phyloP scores from a whole-genome alignment of 1,140 invertebrate genomes.

The Drosophila gunungcola region DNA sequence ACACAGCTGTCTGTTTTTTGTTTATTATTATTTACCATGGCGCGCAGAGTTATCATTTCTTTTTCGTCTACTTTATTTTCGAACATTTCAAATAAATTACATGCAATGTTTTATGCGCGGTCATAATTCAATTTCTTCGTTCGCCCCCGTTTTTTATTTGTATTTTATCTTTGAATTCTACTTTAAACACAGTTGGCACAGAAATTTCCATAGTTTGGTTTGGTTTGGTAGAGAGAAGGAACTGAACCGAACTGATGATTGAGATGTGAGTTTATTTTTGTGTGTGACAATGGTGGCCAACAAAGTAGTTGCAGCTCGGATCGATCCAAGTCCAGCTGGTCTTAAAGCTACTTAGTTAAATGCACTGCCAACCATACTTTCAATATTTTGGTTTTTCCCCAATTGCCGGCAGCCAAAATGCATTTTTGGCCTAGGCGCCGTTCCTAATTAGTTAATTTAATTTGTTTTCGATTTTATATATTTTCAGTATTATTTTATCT shows the following conservation, averaged over 20 bases:
- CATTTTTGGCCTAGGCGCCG: slow-evolving; percentile 53
- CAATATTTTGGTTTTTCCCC: slow-evolving; percentile 8
- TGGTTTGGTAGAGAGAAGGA: slow-evolving; percentile 60
- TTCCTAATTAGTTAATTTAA: slow-evolving; percentile 53
- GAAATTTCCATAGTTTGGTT: slow-evolving; percentile 65
- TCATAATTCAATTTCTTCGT: slow-evolving; percentile 66
- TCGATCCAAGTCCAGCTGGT: slow-evolving; percentile 5
- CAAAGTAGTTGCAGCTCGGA: slow-evolving; percentile 21
- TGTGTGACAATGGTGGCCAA: slow-evolving; percentile 37
- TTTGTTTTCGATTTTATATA: slow-evolving; percentile 23
- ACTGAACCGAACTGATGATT: slow-evolving; percentile 68
- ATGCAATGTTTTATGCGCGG: slow-evolving; percentile 60
- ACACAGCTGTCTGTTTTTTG: slow-evolving; percentile 74
- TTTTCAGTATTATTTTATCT: slow-evolving; percentile 27
- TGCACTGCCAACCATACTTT: slow-evolving; percentile 19
- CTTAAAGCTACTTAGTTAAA: slow-evolving; percentile 57
- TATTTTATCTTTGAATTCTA: slow-evolving; percentile 41
- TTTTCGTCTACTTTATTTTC: slow-evolving; percentile 46
- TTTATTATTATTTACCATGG: slow-evolving; percentile 63
- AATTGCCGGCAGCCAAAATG: slow-evolving; percentile 24
- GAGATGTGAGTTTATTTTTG: slow-evolving; percentile 23
- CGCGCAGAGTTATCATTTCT: slow-evolving; percentile 20
- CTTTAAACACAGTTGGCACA: slow-evolving; percentile 77
- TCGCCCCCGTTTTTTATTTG: slow-evolving; percentile 26
- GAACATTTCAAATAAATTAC: slow-evolving; percentile 68